A percentile compares a stretch with the other conserved stretches of the same genome.
phyloP scores from a whole-genome alignment of 2,113 vertebrate species.

The Nothoprocta perdicaria region DNA sequence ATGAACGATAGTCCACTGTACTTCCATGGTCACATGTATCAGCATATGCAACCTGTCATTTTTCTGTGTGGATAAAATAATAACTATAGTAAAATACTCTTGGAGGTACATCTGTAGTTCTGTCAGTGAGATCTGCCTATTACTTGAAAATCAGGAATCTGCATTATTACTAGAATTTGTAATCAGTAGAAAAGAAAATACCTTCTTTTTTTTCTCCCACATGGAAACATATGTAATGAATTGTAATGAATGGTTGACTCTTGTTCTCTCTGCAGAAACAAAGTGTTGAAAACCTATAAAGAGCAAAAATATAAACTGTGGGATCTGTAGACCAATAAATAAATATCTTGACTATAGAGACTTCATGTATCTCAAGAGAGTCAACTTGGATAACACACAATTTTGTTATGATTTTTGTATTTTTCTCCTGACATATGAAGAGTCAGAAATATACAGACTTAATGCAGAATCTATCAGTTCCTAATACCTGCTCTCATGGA shows the following conservation, averaged over 20 bases:
- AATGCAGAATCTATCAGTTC: background rate
- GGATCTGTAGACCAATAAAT: background rate
- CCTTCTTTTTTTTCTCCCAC: background rate
- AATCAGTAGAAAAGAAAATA: conserved; percentile 33
- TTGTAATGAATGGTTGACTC: background rate
- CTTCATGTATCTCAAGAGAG: background rate
- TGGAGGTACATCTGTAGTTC: background rate
- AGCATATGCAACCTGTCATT: background rate
- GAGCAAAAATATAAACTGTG: background rate
- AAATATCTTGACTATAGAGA: background rate
- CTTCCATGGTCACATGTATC: background rate
- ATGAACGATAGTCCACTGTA: background rate
- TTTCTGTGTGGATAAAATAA: background rate
- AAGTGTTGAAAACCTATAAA: background rate
- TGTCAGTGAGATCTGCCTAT: background rate
- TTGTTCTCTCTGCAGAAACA: background rate
- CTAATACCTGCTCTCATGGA: background rate
- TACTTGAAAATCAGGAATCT: background rate
- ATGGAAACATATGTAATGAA: background rate
- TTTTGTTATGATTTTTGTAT: background rate
- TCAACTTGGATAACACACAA: background rate
- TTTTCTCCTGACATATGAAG: background rate
- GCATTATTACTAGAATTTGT: background rate
- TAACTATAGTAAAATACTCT: background rate
- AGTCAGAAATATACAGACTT: background rate